Evolutionary conservation across 2,797 vertebrate species (phyloP).

Genomic region (Sebastes nivosus): DNA sequence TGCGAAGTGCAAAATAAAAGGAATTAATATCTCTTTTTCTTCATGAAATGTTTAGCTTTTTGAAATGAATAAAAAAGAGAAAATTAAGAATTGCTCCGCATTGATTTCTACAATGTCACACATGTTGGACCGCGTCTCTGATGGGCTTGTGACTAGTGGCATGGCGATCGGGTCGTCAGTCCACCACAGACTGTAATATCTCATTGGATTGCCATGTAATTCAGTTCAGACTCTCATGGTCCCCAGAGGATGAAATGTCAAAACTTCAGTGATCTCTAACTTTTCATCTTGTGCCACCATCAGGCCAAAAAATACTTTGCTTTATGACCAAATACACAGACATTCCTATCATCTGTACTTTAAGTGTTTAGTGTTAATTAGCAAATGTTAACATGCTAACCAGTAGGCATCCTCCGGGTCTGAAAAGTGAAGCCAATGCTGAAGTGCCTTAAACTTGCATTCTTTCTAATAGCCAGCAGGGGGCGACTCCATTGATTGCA

Average conservation of each 20-base stretch:
- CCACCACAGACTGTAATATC: neutral
- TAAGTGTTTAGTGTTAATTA: neutral
- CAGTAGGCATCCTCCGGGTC: too few relatives aligned
- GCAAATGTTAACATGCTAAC: neutral
- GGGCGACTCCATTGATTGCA: too few relatives aligned
- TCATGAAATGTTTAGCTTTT: slow-evolving; percentile 5
- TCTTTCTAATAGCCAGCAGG: too few relatives aligned
- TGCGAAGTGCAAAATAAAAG: neutral
- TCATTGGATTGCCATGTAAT: neutral
- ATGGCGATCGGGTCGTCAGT: too few relatives aligned
- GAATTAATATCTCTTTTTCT: slow-evolving; percentile 9
- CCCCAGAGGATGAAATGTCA: neutral
- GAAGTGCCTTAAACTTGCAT: too few relatives aligned
- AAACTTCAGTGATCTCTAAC: neutral
- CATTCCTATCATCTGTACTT: neutral
- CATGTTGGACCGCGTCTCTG: neutral
- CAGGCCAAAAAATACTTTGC: neutral
- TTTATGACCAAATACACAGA: neutral
- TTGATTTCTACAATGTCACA: neutral
- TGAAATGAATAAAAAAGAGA: neutral
- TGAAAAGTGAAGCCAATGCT: too few relatives aligned
- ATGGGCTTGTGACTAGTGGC: neutral
- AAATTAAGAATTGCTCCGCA: neutral
- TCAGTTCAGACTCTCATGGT: neutral
- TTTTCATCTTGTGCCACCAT: neutral